Percentiles rank a stretch among this genome's conserved stretches.
Evolutionary conservation across 2,113 vertebrate genomes (phyloP).

Genomic region (Vulpes lagopus): DNA sequence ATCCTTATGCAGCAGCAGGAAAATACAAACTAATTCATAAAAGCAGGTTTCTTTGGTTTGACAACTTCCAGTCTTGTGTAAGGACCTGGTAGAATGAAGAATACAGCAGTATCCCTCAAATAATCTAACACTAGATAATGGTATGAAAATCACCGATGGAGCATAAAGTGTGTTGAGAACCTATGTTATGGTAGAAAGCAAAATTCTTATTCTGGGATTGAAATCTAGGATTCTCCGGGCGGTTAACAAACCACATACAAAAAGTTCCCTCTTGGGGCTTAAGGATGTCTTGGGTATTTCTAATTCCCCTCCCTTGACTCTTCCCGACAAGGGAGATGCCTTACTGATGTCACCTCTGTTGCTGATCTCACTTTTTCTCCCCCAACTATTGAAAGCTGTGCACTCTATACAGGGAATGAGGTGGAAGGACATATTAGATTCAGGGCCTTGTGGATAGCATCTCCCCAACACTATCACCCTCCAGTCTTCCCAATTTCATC

Average conservation of each 20-base stretch:
- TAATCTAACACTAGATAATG: not conserved
- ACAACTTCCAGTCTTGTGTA: not conserved
- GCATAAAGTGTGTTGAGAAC: not conserved
- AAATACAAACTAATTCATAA: not conserved
- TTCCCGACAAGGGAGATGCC: not conserved
- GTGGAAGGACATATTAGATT: not conserved
- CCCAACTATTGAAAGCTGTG: not conserved
- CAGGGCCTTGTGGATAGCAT: not conserved
- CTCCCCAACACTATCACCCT: not conserved
- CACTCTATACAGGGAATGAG: not conserved
- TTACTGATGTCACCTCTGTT: not conserved
- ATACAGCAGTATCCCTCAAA: not conserved
- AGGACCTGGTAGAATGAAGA: not conserved
- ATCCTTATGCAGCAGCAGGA: not conserved
- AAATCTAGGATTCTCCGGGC: slow-evolving; percentile 5
- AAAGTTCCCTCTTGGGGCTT: not conserved
- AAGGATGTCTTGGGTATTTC: not conserved
- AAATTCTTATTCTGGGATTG: not conserved
- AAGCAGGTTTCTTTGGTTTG: not conserved
- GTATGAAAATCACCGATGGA: not conserved
- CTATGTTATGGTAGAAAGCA: not conserved
- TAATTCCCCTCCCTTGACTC: not conserved
- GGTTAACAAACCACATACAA: slow-evolving; percentile 13
- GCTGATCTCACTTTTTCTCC: slow-evolving; percentile 2
- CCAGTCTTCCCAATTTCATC: not conserved